phyloP scores from a whole-genome alignment of 2,888 invertebrate species.

The Ophonus ardosiacus region DNA sequence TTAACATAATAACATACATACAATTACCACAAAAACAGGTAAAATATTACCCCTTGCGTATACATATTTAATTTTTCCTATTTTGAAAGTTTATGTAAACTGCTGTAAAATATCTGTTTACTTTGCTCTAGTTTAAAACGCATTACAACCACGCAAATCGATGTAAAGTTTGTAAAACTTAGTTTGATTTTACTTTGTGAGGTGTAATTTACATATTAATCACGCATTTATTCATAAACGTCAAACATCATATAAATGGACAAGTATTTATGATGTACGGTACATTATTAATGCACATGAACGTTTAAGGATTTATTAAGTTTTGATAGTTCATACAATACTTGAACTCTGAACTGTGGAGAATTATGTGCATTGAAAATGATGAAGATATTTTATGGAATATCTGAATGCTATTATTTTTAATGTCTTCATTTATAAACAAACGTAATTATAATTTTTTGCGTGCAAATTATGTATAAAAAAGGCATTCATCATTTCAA shows the following conservation, averaged over 20 bases:
- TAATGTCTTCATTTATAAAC: constrained; percentile 20
- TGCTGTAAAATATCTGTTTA: neutral
- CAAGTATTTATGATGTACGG: constrained; percentile 25
- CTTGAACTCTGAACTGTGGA: neutral
- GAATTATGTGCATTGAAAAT: neutral
- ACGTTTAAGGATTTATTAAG: constrained; percentile 22
- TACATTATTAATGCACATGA: constrained; percentile 17
- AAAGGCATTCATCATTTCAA: neutral
- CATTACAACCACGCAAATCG: constrained; percentile 22
- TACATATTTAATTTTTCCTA: neutral
- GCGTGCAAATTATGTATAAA: neutral
- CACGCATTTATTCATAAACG: constrained; percentile 22
- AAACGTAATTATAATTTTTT: constrained; percentile 7
- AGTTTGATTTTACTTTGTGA: constrained; percentile 20
- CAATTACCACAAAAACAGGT: neutral
- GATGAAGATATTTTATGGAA: constrained; percentile 22
- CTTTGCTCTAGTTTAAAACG: constrained; percentile 23
- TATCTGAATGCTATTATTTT: constrained; percentile 1
- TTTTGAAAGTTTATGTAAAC: neutral
- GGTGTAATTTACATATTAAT: constrained; percentile 36
- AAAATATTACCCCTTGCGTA: neutral
- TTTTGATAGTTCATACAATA: neutral
- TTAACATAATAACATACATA: neutral
- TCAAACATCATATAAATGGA: constrained; percentile 31
- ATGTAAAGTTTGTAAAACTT: constrained; percentile 20